Evolutionary conservation across 1,140 invertebrate genomes (phyloP).

Genomic region (Drusus annulatus): DNA sequence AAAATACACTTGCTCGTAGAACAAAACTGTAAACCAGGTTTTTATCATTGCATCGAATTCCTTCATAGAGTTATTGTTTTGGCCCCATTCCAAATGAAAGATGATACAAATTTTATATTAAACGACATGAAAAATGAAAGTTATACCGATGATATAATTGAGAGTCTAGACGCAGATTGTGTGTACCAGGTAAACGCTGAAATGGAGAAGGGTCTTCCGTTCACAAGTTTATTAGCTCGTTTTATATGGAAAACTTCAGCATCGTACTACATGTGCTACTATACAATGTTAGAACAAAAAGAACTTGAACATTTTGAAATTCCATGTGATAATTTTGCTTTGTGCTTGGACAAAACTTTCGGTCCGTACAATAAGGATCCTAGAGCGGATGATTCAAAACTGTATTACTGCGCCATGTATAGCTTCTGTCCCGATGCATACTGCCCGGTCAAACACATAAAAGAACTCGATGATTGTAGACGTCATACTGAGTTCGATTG

Average conservation of each 20-base stretch:
- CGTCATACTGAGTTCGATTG: constrained; percentile 68
- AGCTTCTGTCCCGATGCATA: constrained; percentile 80
- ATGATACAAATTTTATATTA: constrained; percentile 70
- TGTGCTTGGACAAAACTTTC: constrained; percentile 68
- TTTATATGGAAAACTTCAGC: constrained; percentile 75
- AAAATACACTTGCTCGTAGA: constrained; percentile 76
- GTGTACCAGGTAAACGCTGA: constrained; percentile 65
- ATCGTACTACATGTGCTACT: constrained; percentile 79
- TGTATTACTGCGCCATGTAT: constrained; percentile 75
- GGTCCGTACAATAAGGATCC: constrained; percentile 68
- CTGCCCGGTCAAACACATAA: constrained; percentile 71
- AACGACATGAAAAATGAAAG: constrained; percentile 62
- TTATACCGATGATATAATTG: constrained; percentile 63
- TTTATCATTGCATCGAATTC: constrained; percentile 73
- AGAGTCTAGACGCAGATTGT: constrained; percentile 69
- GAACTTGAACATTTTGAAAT: constrained; percentile 71
- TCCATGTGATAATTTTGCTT: constrained; percentile 75
- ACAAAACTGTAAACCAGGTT: constrained; percentile 71
- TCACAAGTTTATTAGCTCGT: constrained; percentile 72
- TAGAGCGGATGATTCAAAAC: constrained; percentile 71
- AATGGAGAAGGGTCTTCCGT: constrained; percentile 68
- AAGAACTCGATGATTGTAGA: constrained; percentile 63
- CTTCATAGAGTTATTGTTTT: constrained; percentile 66
- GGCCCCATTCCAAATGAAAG: constrained; percentile 64
- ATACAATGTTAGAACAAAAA: constrained; percentile 73